A percentile compares a stretch with the other conserved stretches of the same genome.
These are phyloP conservation scores for Taxidea taxus DNA, from an alignment of 2,113 vertebrate species.

Conservation along the genomic window DNA sequence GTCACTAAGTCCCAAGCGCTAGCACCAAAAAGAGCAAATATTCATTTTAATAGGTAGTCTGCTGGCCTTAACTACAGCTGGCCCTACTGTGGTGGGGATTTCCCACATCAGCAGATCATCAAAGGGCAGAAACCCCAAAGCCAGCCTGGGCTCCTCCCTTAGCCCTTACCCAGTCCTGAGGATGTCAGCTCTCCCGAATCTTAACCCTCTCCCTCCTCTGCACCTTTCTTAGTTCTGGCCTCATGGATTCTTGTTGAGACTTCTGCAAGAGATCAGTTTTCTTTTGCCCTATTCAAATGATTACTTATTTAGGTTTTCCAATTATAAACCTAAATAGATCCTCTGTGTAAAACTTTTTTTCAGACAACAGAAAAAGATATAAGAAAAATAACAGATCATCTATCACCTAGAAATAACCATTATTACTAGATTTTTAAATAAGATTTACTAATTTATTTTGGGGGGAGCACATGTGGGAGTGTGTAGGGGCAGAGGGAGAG, in stretches of 20 bases:
- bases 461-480: not conserved
- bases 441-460: not conserved
- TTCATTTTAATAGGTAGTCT: not conserved
- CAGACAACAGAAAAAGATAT: not conserved
- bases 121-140: not conserved
- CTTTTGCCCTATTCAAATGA: not conserved
- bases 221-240: not conserved
- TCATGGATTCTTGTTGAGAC: not conserved
- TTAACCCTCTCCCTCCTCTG: not conserved
- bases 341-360: not conserved
- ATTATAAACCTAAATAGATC: not conserved
- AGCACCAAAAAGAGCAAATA: not conserved
- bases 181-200: not conserved
- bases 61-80: not conserved
- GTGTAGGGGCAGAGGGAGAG: not conserved
- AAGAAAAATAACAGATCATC: not conserved
- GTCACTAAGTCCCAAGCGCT: not conserved
- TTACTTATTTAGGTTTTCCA: not conserved
- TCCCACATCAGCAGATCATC: not conserved
- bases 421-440: not conserved
- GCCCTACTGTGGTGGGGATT: not conserved
- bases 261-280: not conserved
- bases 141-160: not conserved
- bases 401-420: not conserved
- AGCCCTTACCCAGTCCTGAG: not conserved